Conservation (phyloP, 2,113 vertebrate species). For the Coptodon bakossiorum region DNA sequence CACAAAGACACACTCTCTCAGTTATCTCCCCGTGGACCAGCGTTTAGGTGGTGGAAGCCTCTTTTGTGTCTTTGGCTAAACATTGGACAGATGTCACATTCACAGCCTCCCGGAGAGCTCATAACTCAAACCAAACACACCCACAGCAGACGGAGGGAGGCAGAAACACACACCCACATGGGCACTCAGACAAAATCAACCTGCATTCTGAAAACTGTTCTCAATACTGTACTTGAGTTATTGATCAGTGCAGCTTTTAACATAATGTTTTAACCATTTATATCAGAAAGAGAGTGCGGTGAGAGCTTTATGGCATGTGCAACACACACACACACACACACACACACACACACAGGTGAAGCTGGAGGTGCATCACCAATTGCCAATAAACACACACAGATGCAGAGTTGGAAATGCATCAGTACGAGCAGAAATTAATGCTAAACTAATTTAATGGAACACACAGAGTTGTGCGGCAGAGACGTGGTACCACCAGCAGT, state of each 20-base stretch:
- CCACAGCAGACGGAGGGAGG: background rate
- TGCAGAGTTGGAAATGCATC: background rate
- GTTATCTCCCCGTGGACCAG: background rate
- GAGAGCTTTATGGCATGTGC: background rate
- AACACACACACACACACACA: background rate
- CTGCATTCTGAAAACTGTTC: constrained; percentile 22
- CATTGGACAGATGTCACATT: constrained; percentile 42
- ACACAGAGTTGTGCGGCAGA: background rate
- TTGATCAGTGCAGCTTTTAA: constrained; percentile 53
- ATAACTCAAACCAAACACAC: constrained; percentile 14
- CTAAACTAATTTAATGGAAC: constrained; percentile 17
- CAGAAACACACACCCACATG: background rate
- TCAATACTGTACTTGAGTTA: constrained; percentile 15
- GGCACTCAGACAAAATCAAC: constrained; percentile 5
- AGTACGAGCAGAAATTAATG: background rate
- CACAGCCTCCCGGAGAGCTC: constrained; percentile 23
- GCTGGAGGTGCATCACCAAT: background rate
- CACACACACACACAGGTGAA: background rate
- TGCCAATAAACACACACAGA: background rate
- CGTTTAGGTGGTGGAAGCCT: constrained; percentile 26
- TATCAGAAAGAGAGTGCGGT: background rate
- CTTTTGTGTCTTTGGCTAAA: constrained; percentile 18
- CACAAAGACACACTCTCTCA: constrained; percentile 2
- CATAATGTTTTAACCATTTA: constrained; percentile 52
- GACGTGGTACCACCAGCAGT: background rate